Percentiles rank a stretch among this genome's conserved stretches.
phyloP scores from a whole-genome alignment of 64 coral and sea anemone species.

The Montipora foliosa region DNA sequence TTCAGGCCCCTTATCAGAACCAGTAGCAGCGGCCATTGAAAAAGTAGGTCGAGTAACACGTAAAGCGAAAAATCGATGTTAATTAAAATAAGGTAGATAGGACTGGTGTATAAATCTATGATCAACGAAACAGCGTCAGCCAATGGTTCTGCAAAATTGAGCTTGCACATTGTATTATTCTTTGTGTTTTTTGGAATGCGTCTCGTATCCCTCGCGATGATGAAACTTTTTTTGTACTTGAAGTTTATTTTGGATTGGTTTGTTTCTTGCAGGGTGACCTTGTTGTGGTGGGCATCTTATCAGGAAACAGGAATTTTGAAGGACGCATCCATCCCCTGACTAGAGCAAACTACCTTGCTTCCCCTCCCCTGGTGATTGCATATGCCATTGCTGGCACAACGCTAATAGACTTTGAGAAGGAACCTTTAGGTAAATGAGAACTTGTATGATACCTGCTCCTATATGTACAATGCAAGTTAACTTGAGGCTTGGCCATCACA shows the following conservation, averaged over 20 bases:
- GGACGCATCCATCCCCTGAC: conserved; percentile 96
- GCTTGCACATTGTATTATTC: too few species aligned
- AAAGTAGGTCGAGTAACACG: conserved; percentile 55
- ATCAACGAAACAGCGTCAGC: too few species aligned
- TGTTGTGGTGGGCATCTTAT: conserved; percentile 87
- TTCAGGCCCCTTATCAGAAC: conserved; percentile 90
- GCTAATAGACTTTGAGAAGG: conserved; percentile 94
- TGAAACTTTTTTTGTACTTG: too few species aligned
- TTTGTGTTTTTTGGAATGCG: too few species aligned
- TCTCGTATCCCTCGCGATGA: too few species aligned
- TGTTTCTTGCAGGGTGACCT: conserved; percentile 83
- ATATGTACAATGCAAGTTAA: too few species aligned
- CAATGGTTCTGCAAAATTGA: too few species aligned
- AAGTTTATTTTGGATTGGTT: neutral
- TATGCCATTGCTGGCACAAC: conserved; percentile 97
- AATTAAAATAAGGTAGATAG: too few species aligned
- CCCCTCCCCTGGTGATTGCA: conserved; percentile 94
- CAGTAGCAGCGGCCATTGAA: conserved; percentile 92
- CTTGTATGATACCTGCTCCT: neutral
- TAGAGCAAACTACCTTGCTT: conserved; percentile 95
- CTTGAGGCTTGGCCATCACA: too few species aligned
- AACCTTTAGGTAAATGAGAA: conserved; percentile 81
- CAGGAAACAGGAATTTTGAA: conserved; percentile 98
- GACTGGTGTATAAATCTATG: too few species aligned
- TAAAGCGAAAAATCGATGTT: too few species aligned